Base-by-base conservation (phyloP, 30 jellyfish, hydroid and myxozoan species). In the Mastigias papua region DNA sequence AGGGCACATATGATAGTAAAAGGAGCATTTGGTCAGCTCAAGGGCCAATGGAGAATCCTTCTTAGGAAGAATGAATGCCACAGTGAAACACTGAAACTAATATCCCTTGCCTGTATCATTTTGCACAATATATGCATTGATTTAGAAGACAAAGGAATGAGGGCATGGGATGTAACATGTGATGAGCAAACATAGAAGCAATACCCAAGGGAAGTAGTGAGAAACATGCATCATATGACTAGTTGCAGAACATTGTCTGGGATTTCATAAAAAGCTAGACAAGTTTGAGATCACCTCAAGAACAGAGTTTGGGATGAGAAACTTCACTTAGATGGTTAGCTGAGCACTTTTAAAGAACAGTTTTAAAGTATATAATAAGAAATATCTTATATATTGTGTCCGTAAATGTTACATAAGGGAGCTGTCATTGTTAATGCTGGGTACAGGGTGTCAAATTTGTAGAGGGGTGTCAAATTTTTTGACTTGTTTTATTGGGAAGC, bases 1-100 rank as follows among this genome's bases (percentile, higher is more conserved):
- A 67, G 84, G 17, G 91, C 91, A 64, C 69, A 73, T 16, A 64
- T 80, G 91, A 83, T 80, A 21, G 91, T 66, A 15, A 72, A 82
- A 54, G 92, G 92, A 48, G 92, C 92, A 34, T n/a, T n/a, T n/a
- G n/a, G n/a, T n/a, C n/a, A n/a, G n/a, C n/a, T n/a, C n/a, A n/a
- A n/a, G n/a, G n/a, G 92, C 0, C 80, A 77, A 15, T 82, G 86
- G 92, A 37, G 86, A 25, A 69, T 82, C 29, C 49, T 82, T 21
- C 92, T 66, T 1, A 28, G 86, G 48, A 82, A 68, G 51, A 60
- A 54, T 48, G 92, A 82, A 69, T n/a, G n/a, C n/a, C n/a, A n/a
- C n/a, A n/a, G n/a, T n/a, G n/a, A n/a, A n/a, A n/a, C n/a, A n/a
- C n/a, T n/a, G n/a, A n/a, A n/a, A n/a, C n/a, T n/a, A n/a, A n/a